phyloP scores from a whole-genome alignment of 2,888 invertebrate species.

The Polyommatus icarus region DNA sequence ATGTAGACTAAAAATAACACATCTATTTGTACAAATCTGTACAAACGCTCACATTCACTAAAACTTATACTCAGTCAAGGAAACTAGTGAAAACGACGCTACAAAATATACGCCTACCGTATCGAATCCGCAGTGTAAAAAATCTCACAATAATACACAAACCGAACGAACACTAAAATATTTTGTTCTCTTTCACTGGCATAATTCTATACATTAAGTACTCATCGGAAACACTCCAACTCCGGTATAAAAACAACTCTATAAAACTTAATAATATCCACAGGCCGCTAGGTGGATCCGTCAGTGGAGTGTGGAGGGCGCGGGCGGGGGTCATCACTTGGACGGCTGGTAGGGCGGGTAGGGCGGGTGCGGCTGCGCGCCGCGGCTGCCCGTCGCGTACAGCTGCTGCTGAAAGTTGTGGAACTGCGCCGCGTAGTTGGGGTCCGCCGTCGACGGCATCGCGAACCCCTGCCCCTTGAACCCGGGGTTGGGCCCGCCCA shows the following conservation, averaged over 20 bases:
- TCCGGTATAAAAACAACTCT: slow-evolving; percentile 37
- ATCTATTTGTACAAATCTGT: slow-evolving; percentile 60
- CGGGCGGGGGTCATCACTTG: slow-evolving; percentile 64
- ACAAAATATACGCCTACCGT: slow-evolving; percentile 31
- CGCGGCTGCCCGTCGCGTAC: slow-evolving; percentile 87
- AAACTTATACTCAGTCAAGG: slow-evolving; percentile 63
- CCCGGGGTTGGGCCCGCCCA: slow-evolving; percentile 84
- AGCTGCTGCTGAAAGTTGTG: slow-evolving; percentile 97
- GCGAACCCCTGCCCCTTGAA: slow-evolving; percentile 91
- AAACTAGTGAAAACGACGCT: slow-evolving; percentile 52
- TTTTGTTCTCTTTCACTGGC: slow-evolving; percentile 52
- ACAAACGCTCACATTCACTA: slow-evolving; percentile 66
- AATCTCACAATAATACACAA: slow-evolving; percentile 58
- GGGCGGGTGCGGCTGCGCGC: slow-evolving; percentile 67
- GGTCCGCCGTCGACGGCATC: slow-evolving; percentile 92
- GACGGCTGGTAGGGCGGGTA: slow-evolving; percentile 74
- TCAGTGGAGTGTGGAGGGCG: slow-evolving; percentile 7
- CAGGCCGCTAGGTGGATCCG: slow-evolving; percentile 41
- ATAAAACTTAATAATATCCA: slow-evolving; percentile 41
- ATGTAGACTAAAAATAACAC: slow-evolving; percentile 71
- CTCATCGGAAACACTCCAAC: slow-evolving; percentile 38
- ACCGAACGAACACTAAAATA: slow-evolving; percentile 60
- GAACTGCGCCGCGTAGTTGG: slow-evolving; percentile 96
- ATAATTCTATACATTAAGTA: slow-evolving; percentile 52
- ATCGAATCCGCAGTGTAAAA: slow-evolving; percentile 36